These are phyloP conservation scores for Pantherophis vulpinus DNA, from an alignment of 2,797 vertebrate genomes.

Conservation along the genomic window DNA sequence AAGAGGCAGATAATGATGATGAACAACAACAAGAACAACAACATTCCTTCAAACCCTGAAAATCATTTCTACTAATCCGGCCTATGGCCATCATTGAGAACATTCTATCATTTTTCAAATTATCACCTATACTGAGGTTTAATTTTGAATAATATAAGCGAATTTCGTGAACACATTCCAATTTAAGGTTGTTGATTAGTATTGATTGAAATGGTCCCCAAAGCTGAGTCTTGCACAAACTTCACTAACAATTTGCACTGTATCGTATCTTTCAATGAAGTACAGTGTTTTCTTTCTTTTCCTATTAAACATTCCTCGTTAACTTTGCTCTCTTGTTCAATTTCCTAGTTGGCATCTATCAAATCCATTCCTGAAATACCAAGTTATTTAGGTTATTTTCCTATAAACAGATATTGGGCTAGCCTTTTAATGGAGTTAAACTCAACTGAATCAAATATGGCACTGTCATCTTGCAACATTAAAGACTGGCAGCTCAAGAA, in stretches of 20 bases:
- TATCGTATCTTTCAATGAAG: background rate
- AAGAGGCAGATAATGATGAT: background rate
- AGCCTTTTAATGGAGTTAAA: background rate
- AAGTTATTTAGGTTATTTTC: background rate
- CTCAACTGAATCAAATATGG: background rate
- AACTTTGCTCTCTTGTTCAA: background rate
- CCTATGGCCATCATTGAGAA: background rate
- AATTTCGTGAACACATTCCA: background rate
- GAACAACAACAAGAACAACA: too few species aligned
- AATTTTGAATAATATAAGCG: background rate
- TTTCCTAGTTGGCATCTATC: background rate
- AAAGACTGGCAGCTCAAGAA: background rate
- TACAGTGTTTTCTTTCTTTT: background rate
- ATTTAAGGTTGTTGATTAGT: slow-evolving; percentile 11
- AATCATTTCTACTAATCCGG: background rate
- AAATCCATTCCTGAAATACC: background rate
- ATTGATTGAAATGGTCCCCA: slow-evolving; percentile 11
- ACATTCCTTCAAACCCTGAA: background rate
- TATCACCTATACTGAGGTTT: background rate
- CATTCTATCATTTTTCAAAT: background rate
- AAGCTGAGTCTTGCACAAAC: background rate
- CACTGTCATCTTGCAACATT: background rate
- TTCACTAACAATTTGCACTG: background rate
- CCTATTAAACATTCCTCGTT: slow-evolving; percentile 10
- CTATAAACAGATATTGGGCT: background rate